Conservation (phyloP, 2,797 vertebrate genomes). For the Notolabrus celidotus region DNA sequence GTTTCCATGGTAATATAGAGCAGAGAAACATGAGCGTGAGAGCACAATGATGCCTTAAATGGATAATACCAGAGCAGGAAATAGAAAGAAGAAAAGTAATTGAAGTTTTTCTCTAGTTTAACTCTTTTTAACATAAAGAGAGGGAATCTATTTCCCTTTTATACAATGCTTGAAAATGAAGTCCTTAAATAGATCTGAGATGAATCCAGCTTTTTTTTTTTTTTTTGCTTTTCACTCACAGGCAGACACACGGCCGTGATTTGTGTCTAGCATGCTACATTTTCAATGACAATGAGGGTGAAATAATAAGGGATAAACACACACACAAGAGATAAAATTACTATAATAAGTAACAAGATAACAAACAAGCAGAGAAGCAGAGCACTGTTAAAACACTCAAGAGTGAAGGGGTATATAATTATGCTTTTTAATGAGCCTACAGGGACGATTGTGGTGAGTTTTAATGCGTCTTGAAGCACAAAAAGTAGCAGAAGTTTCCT, state of each 20-base stretch:
- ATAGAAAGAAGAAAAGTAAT: not conserved
- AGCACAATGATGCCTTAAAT: slow-evolving; percentile 45
- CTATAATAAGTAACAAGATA: too few relatives aligned
- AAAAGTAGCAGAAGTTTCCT: too few relatives aligned
- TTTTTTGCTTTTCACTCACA: too few relatives aligned
- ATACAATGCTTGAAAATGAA: too few relatives aligned
- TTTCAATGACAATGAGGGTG: too few relatives aligned
- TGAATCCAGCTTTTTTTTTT: too few relatives aligned
- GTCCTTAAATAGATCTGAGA: too few relatives aligned
- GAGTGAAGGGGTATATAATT: not conserved
- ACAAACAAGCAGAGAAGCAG: not conserved
- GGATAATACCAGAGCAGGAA: slow-evolving; percentile 22
- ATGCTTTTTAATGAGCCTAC: not conserved
- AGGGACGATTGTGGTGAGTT: not conserved
- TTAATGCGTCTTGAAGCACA: slow-evolving; percentile 6
- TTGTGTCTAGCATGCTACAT: too few relatives aligned
- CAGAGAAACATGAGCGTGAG: slow-evolving; percentile 20
- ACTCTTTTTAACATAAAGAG: not conserved
- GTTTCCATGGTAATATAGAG: slow-evolving; percentile 61
- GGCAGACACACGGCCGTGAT: too few relatives aligned
- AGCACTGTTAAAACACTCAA: not conserved
- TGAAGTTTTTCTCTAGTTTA: not conserved
- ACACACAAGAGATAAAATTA: too few relatives aligned
- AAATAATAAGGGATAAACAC: too few relatives aligned
- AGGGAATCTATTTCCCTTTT: not conserved